Conservation (phyloP, 2,888 invertebrate species). For the Galeopsomyia nigrocyanea region DNA sequence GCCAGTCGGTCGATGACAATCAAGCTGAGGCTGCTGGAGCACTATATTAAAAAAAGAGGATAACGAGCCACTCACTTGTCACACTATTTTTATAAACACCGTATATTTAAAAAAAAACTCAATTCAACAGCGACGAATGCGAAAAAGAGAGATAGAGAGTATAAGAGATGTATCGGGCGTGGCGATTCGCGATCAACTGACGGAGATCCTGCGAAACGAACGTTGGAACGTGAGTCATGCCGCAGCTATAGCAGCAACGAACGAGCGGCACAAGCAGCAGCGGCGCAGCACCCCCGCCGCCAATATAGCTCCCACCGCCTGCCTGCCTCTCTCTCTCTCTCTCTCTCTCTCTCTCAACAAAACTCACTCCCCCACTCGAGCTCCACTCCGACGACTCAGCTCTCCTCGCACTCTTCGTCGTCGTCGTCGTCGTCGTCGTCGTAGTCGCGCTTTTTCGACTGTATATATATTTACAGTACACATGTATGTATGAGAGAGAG, state of each 20-base stretch:
- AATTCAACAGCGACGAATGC: neutral
- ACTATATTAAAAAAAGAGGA: too few relatives aligned
- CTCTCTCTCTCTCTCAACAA: neutral
- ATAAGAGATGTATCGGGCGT: slow-evolving; percentile 62
- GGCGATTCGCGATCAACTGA: slow-evolving; percentile 68
- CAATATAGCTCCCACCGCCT: neutral
- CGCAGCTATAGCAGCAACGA: slow-evolving; percentile 55
- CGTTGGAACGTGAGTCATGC: slow-evolving; percentile 62
- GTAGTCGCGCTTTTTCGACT: slow-evolving; percentile 19
- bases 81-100: too few relatives aligned
- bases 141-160: neutral
- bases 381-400: neutral
- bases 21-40: too few relatives aligned
- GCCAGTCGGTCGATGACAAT: neutral
- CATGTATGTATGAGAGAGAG: too few relatives aligned
- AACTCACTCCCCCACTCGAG: neutral
- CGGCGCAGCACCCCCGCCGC: slow-evolving; percentile 10
- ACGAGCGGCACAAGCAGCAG: slow-evolving; percentile 25
- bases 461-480: too few relatives aligned
- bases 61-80: too few relatives aligned
- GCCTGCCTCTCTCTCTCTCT: too few relatives aligned
- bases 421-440: slow-evolving; percentile 8
- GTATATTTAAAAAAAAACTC: slow-evolving; percentile 27
- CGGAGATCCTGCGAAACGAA: slow-evolving; percentile 54
- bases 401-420: neutral